Conservation (phyloP, 92 coral and sea anemone genomes). For the Paragorgia papillata region DNA sequence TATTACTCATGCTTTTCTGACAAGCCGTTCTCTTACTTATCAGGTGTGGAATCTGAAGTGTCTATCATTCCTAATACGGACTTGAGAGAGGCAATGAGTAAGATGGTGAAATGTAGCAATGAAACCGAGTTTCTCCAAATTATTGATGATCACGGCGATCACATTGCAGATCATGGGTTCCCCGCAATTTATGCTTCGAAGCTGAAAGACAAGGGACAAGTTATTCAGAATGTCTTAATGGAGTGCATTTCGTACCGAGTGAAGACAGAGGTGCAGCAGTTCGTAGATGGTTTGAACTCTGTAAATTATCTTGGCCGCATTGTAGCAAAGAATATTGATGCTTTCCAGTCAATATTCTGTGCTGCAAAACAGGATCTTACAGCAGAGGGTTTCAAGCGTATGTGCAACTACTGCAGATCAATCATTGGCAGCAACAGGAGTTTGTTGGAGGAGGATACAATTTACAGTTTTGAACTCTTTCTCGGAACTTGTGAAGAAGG, state of each 20-base stretch:
- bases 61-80: not conserved
- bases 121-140: not conserved
- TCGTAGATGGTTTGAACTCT: conserved; percentile 27
- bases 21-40: not conserved
- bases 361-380: conserved; percentile 12
- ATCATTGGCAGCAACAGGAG: conserved; percentile 43
- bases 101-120: not conserved
- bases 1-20: not conserved
- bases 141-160: not conserved
- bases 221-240: not conserved
- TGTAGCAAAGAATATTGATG: conserved; percentile 18
- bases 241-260: not conserved
- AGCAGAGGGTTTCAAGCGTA: conserved; percentile 12
- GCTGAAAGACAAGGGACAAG: not conserved
- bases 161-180: not conserved
- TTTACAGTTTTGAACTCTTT: conserved; percentile 34
- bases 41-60: not conserved
- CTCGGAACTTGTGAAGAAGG: conserved; percentile 13
- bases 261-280: conserved; percentile 39
- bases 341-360: conserved; percentile 38
- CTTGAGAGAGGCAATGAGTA: not conserved
- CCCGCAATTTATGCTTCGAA: not conserved
- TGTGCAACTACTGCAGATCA: conserved; percentile 15
- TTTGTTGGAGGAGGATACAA: conserved; percentile 35
- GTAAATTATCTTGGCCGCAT: conserved; percentile 29